Conservation (phyloP, 2,888 invertebrate genomes). For the Drosophila tanythrix region DNA sequence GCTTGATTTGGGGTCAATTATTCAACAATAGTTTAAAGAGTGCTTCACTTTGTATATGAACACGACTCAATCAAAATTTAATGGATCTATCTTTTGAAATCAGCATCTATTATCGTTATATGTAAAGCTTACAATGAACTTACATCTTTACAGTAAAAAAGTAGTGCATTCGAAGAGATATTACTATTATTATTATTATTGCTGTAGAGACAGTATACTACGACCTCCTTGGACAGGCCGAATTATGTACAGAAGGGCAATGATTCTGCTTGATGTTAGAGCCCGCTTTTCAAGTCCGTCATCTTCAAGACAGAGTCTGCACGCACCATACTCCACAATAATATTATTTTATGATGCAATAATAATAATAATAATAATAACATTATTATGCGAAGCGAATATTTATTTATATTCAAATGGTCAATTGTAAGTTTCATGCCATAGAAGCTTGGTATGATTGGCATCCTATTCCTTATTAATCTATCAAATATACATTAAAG, state of each 20-base stretch:
- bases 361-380: background rate
- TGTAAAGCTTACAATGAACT: background rate
- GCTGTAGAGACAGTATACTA: background rate
- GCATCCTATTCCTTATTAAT: background rate
- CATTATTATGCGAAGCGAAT: background rate
- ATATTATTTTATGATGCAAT: background rate
- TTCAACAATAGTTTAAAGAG: background rate
- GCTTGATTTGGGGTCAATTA: constrained; percentile 23
- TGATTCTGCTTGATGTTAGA: background rate
- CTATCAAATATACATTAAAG: background rate
- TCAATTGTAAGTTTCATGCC: background rate
- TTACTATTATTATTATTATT: background rate
- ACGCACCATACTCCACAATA: background rate
- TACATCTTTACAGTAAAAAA: background rate
- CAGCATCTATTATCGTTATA: background rate
- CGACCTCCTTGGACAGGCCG: background rate
- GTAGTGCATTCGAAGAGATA: background rate
- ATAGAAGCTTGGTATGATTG: background rate
- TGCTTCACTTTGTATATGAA: background rate
- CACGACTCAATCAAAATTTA: background rate
- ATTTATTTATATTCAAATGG: background rate
- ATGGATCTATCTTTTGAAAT: background rate
- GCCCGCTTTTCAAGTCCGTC: background rate
- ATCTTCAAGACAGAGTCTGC: background rate
- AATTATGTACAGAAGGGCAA: background rate